Evolutionary conservation across 2,113 vertebrate genomes (phyloP).

Genomic region (Pontoporia blainvillei): DNA sequence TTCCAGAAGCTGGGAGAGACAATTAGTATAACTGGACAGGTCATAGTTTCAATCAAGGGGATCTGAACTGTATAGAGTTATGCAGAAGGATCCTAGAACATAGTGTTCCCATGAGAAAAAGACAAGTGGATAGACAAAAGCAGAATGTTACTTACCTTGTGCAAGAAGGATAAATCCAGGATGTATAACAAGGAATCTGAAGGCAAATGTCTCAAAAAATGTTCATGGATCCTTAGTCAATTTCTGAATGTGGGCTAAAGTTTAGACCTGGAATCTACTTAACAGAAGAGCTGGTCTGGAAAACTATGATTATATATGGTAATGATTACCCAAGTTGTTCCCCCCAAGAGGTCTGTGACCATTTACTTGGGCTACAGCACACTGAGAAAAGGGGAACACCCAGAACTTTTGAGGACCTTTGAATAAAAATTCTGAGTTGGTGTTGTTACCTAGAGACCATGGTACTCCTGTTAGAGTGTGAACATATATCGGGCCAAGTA

Average conservation of each 20-base stretch:
- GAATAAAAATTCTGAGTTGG: not conserved
- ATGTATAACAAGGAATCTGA: not conserved
- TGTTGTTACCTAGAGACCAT: not conserved
- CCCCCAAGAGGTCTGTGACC: rapidly evolving
- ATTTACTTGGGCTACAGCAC: not conserved
- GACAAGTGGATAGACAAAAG: not conserved
- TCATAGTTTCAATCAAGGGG: not conserved
- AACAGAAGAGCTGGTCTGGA: not conserved
- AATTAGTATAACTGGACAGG: too few species aligned
- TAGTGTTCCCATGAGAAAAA: not conserved
- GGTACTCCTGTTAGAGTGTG: not conserved
- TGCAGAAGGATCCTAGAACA: not conserved
- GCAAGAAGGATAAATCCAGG: not conserved
- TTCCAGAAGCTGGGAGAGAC: not conserved
- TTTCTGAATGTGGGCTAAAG: not conserved
- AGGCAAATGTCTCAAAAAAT: not conserved
- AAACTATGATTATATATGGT: too few species aligned
- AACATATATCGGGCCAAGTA: not conserved
- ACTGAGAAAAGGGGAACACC: not conserved
- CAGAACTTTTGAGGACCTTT: not conserved
- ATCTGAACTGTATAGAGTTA: not conserved
- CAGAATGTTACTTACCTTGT: not conserved
- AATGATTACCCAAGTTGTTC: not conserved
- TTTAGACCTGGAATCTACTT: not conserved
- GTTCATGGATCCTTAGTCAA: not conserved